Conservation (phyloP, 1,140 invertebrate genomes). For the Belonocnema kinseyi region DNA sequence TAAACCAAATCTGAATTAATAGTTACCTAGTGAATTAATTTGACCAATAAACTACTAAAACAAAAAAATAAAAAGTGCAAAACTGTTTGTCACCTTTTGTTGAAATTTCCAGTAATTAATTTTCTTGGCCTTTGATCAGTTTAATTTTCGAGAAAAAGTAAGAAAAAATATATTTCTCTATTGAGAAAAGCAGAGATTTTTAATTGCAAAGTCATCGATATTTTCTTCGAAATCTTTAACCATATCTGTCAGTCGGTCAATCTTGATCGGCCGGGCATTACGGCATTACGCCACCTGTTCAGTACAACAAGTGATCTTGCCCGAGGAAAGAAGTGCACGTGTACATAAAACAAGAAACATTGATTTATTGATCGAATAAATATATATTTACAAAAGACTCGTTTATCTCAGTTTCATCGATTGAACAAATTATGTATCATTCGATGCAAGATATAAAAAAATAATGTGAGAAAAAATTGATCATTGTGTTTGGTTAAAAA, state of each 20-base stretch:
- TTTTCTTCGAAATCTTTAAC: constrained; percentile 8
- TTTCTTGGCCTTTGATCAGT: background rate
- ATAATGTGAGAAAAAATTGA: background rate
- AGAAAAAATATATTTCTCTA: background rate
- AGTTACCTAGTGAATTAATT: too few relatives aligned
- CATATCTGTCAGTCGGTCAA: constrained; percentile 30
- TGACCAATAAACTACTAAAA: too few relatives aligned
- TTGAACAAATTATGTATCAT: constrained; percentile 4
- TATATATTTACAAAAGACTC: constrained; percentile 26
- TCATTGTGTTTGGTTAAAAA: background rate
- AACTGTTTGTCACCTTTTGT: too few relatives aligned
- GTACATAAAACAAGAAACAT: constrained; percentile 13
- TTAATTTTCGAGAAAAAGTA: background rate
- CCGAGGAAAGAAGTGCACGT: constrained; percentile 28
- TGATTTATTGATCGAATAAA: constrained; percentile 30
- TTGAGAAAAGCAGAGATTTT: background rate
- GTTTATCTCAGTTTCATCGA: constrained; percentile 6
- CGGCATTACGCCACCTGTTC: constrained; percentile 18
- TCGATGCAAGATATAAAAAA: background rate
- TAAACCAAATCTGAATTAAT: too few relatives aligned
- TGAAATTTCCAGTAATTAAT: too few relatives aligned
- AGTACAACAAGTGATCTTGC: constrained; percentile 14
- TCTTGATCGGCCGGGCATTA: constrained; percentile 7
- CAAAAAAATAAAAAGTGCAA: too few relatives aligned
- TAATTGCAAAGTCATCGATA: constrained; percentile 14